These are phyloP conservation scores for Tachina fera DNA, from an alignment of 2,888 invertebrate species.

Conservation along the genomic window DNA sequence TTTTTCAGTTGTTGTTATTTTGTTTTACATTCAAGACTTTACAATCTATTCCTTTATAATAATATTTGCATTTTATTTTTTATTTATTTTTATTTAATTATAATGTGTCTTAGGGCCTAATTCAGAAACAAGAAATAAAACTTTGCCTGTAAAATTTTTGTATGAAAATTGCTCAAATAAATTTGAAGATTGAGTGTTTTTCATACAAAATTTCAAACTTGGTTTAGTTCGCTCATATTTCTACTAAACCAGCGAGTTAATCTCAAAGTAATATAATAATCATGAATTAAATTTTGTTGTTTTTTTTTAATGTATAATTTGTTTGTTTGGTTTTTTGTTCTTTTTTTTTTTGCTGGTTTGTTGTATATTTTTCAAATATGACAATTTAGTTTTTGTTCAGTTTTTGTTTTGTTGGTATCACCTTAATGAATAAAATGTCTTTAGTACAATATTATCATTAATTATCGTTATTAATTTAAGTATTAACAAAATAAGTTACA, in stretches of 20 bases:
- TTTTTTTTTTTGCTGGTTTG: slow-evolving; percentile 47
- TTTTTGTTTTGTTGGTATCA: slow-evolving; percentile 64
- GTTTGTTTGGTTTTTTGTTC: slow-evolving; percentile 52
- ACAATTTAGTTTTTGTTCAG: slow-evolving; percentile 38
- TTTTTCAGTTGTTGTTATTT: slow-evolving; percentile 60
- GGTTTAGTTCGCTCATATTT: slow-evolving; percentile 11
- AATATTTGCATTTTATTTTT: slow-evolving; percentile 20
- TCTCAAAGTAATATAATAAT: slow-evolving; percentile 70
- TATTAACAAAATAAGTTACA: slow-evolving; percentile 75
- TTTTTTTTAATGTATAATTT: slow-evolving; percentile 61
- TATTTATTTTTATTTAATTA: slow-evolving; percentile 45
- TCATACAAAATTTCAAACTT: slow-evolving; percentile 6
- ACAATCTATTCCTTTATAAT: slow-evolving; percentile 61
- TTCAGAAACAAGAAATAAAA: slow-evolving; percentile 9
- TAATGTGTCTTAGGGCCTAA: slow-evolving; percentile 44
- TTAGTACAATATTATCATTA: slow-evolving; percentile 70
- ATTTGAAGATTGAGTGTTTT: background rate
- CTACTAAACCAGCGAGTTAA: slow-evolving; percentile 21
- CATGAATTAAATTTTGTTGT: slow-evolving; percentile 58
- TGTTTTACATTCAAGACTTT: slow-evolving; percentile 61
- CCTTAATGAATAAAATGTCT: slow-evolving; percentile 71
- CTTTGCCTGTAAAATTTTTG: background rate
- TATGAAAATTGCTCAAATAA: background rate
- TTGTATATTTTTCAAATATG: slow-evolving; percentile 70
- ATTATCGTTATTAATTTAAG: slow-evolving; percentile 66